These are phyloP conservation scores for Coreius guichenoti DNA, from an alignment of 2,797 vertebrate genomes.

Conservation along the genomic window DNA sequence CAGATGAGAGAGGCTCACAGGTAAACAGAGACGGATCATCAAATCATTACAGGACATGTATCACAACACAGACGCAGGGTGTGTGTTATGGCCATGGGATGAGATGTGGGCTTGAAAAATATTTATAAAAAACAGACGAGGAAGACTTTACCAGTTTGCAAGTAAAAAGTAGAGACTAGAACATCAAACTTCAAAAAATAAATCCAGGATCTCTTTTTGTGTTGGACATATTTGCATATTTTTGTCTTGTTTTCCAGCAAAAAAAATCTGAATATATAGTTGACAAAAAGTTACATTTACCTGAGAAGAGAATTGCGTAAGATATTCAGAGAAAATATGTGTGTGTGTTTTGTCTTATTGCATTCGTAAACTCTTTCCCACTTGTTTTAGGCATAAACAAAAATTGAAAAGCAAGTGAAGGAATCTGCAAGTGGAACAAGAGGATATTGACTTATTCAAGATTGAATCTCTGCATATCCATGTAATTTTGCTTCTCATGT, in stretches of 20 bases:
- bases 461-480: too few relatives aligned
- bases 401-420: not conserved
- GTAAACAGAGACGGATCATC: constrained; percentile 47
- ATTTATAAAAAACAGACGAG: not conserved
- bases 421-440: not conserved
- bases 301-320: not conserved
- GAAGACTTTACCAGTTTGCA: not conserved
- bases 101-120: not conserved
- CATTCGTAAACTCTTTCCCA: not conserved
- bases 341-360: not conserved
- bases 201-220: not conserved
- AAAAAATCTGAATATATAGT: not conserved
- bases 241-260: not conserved
- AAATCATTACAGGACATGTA: constrained; percentile 13
- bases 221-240: not conserved
- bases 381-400: not conserved
- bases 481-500: too few relatives aligned
- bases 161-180: not conserved
- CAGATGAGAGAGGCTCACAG: constrained; percentile 28
- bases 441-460: too few relatives aligned
- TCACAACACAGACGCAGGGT: constrained; percentile 57
- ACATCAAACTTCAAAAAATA: not conserved
- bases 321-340: not conserved
- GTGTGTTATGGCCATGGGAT: not conserved
- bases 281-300: not conserved